Conservation (phyloP, 1,140 invertebrate genomes). For the Papilio aristodemus region DNA sequence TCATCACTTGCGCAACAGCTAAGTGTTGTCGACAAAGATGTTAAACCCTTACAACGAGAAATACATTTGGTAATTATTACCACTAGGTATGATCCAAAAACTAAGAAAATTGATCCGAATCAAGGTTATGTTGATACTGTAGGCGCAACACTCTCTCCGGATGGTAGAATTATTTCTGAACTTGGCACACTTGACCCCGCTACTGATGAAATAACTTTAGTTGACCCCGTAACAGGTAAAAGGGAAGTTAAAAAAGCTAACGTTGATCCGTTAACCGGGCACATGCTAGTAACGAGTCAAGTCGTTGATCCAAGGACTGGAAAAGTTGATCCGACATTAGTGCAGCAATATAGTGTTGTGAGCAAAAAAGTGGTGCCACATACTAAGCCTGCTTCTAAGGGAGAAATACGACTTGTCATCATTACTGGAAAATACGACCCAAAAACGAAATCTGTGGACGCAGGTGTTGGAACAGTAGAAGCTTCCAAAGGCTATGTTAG, state of each 20-base stretch:
- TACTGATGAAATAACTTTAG: constrained; percentile 79
- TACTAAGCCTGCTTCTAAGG: constrained; percentile 71
- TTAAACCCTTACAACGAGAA: constrained; percentile 68
- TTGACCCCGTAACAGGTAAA: constrained; percentile 79
- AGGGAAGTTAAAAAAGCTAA: constrained; percentile 79
- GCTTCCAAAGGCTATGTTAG: constrained; percentile 80
- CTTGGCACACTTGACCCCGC: constrained; percentile 80
- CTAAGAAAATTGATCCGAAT: constrained; percentile 81
- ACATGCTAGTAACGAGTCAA: constrained; percentile 81
- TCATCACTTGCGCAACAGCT: constrained; percentile 79
- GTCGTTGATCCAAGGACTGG: constrained; percentile 83
- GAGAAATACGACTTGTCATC: constrained; percentile 81
- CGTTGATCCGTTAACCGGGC: constrained; percentile 80
- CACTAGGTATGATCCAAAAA: constrained; percentile 80
- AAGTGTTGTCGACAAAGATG: constrained; percentile 77
- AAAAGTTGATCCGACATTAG: constrained; percentile 82
- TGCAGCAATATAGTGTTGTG: constrained; percentile 80
- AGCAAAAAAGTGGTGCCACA: constrained; percentile 79
- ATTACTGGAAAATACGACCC: constrained; percentile 81
- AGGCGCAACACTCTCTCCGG: constrained; percentile 75
- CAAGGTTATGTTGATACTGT: constrained; percentile 82
- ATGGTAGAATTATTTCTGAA: constrained; percentile 80
- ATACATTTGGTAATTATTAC: constrained; percentile 80
- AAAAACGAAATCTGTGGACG: constrained; percentile 81
- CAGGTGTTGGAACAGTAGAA: constrained; percentile 79